Conservation (phyloP, 1,140 invertebrate species). For the Dreissena rostriformis region DNA sequence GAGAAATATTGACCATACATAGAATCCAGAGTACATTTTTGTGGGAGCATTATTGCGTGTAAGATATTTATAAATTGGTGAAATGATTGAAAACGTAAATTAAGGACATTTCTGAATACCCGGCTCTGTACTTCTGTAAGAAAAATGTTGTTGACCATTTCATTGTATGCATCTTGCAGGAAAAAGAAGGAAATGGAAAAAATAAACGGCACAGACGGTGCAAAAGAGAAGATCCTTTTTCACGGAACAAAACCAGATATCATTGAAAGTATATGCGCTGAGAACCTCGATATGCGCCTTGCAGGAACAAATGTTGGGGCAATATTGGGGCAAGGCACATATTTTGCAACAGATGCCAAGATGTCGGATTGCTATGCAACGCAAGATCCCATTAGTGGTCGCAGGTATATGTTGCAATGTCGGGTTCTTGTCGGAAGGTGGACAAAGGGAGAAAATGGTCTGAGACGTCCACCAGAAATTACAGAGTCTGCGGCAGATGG, state of each 20-base stretch:
- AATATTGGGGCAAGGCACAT: background rate
- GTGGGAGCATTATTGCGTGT: no score
- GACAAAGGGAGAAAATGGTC: slow-evolving; percentile 57
- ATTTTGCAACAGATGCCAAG: background rate
- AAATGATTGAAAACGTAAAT: no score
- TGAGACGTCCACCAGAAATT: slow-evolving; percentile 65
- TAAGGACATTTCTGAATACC: no score
- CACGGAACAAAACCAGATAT: slow-evolving; percentile 1
- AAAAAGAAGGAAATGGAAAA: no score
- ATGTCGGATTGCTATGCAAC: background rate
- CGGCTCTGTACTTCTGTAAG: no score
- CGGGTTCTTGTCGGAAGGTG: slow-evolving; percentile 70
- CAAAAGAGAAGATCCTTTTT: background rate
- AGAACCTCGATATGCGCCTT: background rate
- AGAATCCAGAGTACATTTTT: no score
- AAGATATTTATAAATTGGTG: no score
- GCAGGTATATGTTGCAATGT: slow-evolving; percentile 64
- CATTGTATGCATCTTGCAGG: background rate
- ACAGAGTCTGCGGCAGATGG: background rate
- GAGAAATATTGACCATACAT: no score
- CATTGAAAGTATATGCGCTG: background rate
- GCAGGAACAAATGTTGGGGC: background rate
- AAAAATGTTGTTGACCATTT: no score
- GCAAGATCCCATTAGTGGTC: background rate
- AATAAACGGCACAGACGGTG: background rate